Percentiles rank a stretch among this genome's conserved stretches.
Conservation (phyloP, 2,113 vertebrate species). For the Clarias batrachus region DNA sequence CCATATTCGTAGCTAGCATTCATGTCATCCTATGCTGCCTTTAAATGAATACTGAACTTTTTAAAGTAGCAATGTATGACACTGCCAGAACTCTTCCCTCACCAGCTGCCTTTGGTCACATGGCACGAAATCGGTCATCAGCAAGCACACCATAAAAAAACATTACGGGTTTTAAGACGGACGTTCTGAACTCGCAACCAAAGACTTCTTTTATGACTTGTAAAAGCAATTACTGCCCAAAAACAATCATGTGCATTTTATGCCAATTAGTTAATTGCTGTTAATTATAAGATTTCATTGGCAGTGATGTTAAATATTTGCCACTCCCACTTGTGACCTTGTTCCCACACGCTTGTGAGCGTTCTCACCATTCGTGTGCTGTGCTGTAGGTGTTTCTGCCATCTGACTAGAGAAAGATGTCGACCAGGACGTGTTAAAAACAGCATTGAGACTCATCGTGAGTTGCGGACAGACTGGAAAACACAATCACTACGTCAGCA, state of each 20-base stretch:
- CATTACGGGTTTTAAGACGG: neutral
- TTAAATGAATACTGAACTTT: neutral
- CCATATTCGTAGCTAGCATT: neutral
- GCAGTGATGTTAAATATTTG: neutral
- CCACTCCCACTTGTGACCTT: neutral
- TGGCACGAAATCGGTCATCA: neutral
- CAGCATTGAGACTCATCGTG: neutral
- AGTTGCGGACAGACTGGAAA: neutral
- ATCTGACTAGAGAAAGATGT: neutral
- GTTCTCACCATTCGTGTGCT: neutral
- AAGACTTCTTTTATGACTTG: neutral
- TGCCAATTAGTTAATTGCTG: neutral
- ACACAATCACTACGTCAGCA: constrained; percentile 1
- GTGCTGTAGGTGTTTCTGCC: neutral
- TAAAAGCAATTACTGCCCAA: neutral
- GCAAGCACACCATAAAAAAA: neutral
- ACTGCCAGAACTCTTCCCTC: neutral
- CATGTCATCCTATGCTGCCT: neutral
- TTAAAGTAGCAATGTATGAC: neutral
- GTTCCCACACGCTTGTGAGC: neutral
- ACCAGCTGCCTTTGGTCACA: neutral
- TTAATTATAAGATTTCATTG: neutral
- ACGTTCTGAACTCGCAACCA: neutral
- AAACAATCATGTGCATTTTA: neutral
- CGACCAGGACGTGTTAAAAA: neutral